These are phyloP conservation scores for Tortrix viridana DNA, from an alignment of 2,888 invertebrate species.

Conservation along the genomic window DNA sequence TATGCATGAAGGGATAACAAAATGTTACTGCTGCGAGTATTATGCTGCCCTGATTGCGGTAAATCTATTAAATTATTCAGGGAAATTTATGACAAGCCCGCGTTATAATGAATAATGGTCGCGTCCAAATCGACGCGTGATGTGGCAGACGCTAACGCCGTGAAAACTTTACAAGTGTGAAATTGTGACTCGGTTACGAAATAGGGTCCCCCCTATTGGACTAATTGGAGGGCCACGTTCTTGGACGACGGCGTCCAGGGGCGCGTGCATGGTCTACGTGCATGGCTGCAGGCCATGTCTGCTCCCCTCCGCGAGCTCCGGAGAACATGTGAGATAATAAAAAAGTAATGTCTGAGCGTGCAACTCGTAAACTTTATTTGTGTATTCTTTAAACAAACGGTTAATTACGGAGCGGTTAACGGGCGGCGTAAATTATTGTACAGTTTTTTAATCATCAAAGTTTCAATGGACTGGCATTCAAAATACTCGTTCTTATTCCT, in stretches of 20 bases:
- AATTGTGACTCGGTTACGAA: constrained; percentile 5
- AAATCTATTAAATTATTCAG: constrained; percentile 59
- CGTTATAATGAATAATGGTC: constrained; percentile 36
- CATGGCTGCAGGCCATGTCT: constrained; percentile 63
- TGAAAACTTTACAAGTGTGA: constrained; percentile 10
- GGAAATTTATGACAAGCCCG: constrained; percentile 36
- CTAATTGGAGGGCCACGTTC: constrained; percentile 10
- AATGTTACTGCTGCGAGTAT: constrained; percentile 61
- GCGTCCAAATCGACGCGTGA: constrained; percentile 20
- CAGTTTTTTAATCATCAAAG: constrained; percentile 58
- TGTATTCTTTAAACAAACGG: constrained; percentile 80
- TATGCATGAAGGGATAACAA: constrained; percentile 80
- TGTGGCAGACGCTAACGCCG: neutral
- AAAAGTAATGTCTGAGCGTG: constrained; percentile 74
- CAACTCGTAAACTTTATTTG: constrained; percentile 81
- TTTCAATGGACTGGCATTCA: constrained; percentile 39
- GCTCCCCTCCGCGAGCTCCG: constrained; percentile 59
- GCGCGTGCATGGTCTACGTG: constrained; percentile 24
- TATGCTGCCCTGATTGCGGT: constrained; percentile 64
- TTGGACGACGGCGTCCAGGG: neutral
- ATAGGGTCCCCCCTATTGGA: neutral
- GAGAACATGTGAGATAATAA: constrained; percentile 81
- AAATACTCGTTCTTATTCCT: constrained; percentile 2
- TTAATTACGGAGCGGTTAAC: constrained; percentile 76
- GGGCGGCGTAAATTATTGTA: constrained; percentile 66